Evolutionary conservation across 2,113 vertebrate genomes (phyloP).

Genomic region (Orcinus orca): DNA sequence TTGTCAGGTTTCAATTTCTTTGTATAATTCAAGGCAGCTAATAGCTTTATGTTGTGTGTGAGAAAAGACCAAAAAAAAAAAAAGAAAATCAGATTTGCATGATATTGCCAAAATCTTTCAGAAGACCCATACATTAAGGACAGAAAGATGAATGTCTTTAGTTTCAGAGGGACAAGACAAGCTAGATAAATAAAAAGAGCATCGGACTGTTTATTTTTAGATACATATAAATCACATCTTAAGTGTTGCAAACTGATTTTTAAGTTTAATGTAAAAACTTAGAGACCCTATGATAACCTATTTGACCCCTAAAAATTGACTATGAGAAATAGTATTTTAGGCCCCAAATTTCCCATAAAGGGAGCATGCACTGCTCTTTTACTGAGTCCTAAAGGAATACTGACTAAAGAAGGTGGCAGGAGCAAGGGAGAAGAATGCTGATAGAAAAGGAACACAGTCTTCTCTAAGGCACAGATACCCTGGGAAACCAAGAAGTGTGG

Average conservation of each 20-base stretch:
- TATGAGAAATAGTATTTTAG: neutral
- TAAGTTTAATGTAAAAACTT: neutral
- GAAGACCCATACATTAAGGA: neutral
- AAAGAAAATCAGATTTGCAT: neutral
- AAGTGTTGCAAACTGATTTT: neutral
- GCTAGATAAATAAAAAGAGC: neutral
- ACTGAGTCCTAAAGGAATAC: neutral
- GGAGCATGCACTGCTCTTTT: neutral
- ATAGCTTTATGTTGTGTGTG: neutral
- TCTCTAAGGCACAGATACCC: neutral
- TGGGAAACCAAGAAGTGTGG: neutral
- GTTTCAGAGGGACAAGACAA: slow-evolving; percentile 6
- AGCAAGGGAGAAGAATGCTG: accelerated
- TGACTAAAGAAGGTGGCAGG: neutral
- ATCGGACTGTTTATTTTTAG: neutral
- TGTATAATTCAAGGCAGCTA: neutral
- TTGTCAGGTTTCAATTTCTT: neutral
- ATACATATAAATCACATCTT: neutral
- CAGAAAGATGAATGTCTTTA: slow-evolving; percentile 2
- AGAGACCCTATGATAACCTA: neutral
- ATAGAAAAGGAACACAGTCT: neutral
- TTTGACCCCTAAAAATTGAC: neutral
- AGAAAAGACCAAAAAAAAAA: neutral
- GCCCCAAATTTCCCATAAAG: neutral
- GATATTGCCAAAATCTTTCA: neutral